These are phyloP conservation scores for Lasiommata megera DNA, from an alignment of 2,888 invertebrate species.

Conservation along the genomic window DNA sequence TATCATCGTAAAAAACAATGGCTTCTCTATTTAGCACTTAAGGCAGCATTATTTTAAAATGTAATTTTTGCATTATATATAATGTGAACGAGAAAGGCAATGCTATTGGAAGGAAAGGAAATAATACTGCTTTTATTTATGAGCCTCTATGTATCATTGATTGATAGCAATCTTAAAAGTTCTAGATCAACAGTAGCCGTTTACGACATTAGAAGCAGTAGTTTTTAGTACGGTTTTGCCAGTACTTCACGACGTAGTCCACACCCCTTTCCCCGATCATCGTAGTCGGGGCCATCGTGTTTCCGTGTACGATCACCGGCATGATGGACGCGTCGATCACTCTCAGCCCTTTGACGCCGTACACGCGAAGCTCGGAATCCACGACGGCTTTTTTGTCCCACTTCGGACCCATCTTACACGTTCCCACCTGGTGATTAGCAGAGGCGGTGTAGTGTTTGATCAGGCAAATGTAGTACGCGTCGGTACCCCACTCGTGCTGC, in stretches of 20 bases:
- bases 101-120: too few relatives aligned
- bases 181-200: too few relatives aligned
- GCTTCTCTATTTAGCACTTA: too few relatives aligned
- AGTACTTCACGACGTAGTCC: constrained; percentile 49
- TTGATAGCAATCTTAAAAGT: too few relatives aligned
- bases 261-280: constrained; percentile 43
- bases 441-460: constrained; percentile 78
- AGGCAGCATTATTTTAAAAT: too few relatives aligned
- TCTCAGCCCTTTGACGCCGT: constrained; percentile 81
- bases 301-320: constrained; percentile 88
- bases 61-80: too few relatives aligned
- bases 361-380: constrained; percentile 83
- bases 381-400: constrained; percentile 83
- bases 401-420: constrained; percentile 77
- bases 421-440: constrained; percentile 69
- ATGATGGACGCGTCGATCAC: constrained; percentile 91
- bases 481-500: constrained; percentile 79
- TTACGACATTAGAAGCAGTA: not conserved
- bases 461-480: constrained; percentile 84
- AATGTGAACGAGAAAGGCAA: too few relatives aligned
- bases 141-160: too few relatives aligned
- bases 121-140: too few relatives aligned
- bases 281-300: constrained; percentile 87
- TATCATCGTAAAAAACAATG: too few relatives aligned
- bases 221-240: constrained; percentile 29